Evolutionary conservation across 2,888 invertebrate genomes (phyloP), one percentile per base, ranked within the genome.

Genomic region (Ctenicera cuprea): DNA sequence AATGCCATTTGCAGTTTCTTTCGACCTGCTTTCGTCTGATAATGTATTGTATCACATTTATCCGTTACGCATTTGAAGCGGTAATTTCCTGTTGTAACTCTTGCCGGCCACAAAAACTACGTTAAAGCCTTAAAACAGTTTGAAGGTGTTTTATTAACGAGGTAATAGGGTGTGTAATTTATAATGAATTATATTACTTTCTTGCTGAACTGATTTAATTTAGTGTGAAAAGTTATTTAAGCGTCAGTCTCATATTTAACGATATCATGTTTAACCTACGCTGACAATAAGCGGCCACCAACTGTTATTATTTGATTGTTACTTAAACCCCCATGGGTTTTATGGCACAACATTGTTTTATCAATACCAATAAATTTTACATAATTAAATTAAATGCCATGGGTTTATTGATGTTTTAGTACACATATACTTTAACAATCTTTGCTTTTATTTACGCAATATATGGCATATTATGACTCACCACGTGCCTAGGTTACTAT

Each of bases 1-100:
- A 79, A 76, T 71, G 74, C 78, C 76, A 79, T 80, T 79, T 80
- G 76, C 77, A 74, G 77, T 78, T 80, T 78, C 77, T 77, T 78
- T 78, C 72, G 73, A 76, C 76, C 76, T 75, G 63, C 57, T 79
- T 71, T 77, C 78, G 75, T 65, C 78, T 69, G 80, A 80, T 80
- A 80, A 80, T 80, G 76, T 80, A 80, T 80, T 72, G 79, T 72
- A 72, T 66, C 71, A 73, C 76, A 78, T 77, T 76, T 76, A 73
- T 64, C 63, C 71, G 48, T 66, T 68, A 68, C 64, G 68, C 68
- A 65, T 75, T 71, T 68, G 45, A 71, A 66, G 61, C 50, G 61
- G 65, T 74, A 74, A 74, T 71, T 74, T 74, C 26, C 48, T 63
- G 50, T 48, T 70, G 38, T 52, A 69, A 62, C 41, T 43, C 41